phyloP scores from a whole-genome alignment of 2,888 invertebrate genomes.

The Ethmia dodecea region DNA sequence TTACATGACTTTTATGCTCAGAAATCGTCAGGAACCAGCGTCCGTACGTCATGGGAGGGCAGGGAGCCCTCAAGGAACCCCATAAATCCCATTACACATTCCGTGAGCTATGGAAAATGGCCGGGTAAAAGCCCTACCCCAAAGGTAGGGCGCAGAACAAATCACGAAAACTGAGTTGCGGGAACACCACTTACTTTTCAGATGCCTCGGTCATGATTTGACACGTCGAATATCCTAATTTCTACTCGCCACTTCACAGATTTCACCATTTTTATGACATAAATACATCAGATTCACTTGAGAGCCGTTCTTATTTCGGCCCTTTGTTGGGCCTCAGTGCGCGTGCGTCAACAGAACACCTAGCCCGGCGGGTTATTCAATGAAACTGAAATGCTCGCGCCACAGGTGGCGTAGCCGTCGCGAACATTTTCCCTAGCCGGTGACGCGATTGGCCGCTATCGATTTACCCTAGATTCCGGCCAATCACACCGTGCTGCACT shows the following conservation, averaged over 20 bases:
- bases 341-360: conserved; percentile 71
- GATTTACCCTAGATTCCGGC: conserved; percentile 28
- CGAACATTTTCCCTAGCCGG: conserved; percentile 33
- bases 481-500: conserved; percentile 38
- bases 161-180: conserved; percentile 46
- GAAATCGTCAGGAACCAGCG: conserved; percentile 15
- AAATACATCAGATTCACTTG: conserved; percentile 82
- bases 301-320: conserved; percentile 70
- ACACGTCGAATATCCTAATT: conserved; percentile 90
- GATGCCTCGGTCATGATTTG: conserved; percentile 94
- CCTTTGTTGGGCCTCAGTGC: conserved; percentile 76
- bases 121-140: conserved; percentile 68
- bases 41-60: conserved; percentile 16
- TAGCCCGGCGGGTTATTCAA: conserved; percentile 68
- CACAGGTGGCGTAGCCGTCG: conserved; percentile 70
- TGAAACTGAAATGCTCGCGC: conserved; percentile 58
- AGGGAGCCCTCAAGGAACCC: conserved; percentile 26
- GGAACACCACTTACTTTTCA: conserved; percentile 87
- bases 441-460: conserved; percentile 38
- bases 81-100: conserved; percentile 41
- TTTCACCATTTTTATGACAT: conserved; percentile 91
- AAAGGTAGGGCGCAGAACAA: conserved; percentile 54
- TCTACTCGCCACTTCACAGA: conserved; percentile 88
- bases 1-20: conserved; percentile 22
- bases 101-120: conserved; percentile 64